Evolutionary conservation across 2,888 invertebrate genomes (phyloP).

Genomic region (Machimus atricapillus): DNA sequence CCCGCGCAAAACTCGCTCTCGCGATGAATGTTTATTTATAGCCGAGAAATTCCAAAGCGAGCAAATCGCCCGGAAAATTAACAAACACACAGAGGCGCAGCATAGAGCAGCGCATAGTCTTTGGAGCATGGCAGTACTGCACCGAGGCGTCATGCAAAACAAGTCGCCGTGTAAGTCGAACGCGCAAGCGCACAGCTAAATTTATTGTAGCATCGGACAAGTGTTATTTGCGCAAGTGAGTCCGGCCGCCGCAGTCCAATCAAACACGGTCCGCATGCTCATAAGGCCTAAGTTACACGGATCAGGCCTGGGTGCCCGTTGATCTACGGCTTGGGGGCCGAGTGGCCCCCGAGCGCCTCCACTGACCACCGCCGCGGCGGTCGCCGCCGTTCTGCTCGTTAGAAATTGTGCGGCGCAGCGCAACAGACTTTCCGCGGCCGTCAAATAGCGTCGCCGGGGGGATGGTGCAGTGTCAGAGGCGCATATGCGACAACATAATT

Average conservation of each 20-base stretch:
- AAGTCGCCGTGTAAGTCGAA: slow-evolving; percentile 1
- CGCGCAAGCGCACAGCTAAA: slow-evolving; percentile 23
- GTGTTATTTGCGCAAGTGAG: slow-evolving; percentile 39
- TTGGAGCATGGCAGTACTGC: slow-evolving; percentile 1
- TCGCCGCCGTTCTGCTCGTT: not conserved
- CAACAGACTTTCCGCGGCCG: not conserved
- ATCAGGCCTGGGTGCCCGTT: slow-evolving; percentile 4
- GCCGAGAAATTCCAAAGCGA: slow-evolving; percentile 32
- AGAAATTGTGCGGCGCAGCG: not conserved
- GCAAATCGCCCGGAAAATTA: slow-evolving; percentile 21
- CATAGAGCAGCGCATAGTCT: not conserved
- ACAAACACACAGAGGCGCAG: not conserved
- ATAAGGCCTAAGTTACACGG: slow-evolving; percentile 20
- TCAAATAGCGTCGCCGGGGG: slow-evolving; percentile 31
- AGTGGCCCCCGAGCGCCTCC: not conserved
- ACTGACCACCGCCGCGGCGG: not conserved
- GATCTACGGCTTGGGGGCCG: slow-evolving; percentile 21
- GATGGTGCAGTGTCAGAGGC: slow-evolving; percentile 39
- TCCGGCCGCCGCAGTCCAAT: slow-evolving; percentile 32
- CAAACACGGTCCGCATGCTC: slow-evolving; percentile 31
- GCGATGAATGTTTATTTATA: slow-evolving; percentile 30
- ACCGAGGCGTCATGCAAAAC: slow-evolving; percentile 23
- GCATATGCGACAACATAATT: slow-evolving; percentile 40
- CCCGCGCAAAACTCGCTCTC: slow-evolving; percentile 21
- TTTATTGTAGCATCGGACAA: slow-evolving; percentile 36